A percentile compares a stretch with the other conserved stretches of the same genome.
These are phyloP conservation scores for Myopa testacea DNA, from an alignment of 2,888 invertebrate genomes.

Conservation along the genomic window DNA sequence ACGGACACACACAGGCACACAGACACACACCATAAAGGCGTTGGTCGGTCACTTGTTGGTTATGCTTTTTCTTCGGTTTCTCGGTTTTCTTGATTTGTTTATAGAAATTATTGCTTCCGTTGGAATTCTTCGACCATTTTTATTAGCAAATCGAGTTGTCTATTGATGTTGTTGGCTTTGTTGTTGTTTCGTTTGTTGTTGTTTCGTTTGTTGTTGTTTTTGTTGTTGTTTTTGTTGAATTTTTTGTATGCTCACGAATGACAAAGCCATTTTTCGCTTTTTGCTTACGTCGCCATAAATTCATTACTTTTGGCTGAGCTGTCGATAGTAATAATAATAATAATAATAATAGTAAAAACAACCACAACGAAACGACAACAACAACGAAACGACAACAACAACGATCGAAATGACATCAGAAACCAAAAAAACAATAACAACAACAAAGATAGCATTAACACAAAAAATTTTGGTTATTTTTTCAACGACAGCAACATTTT, in stretches of 20 bases:
- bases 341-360: too few relatives aligned
- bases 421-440: too few relatives aligned
- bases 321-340: too few relatives aligned
- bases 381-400: too few relatives aligned
- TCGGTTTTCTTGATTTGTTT: conserved; percentile 16
- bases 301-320: too few relatives aligned
- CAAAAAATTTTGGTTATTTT: too few relatives aligned
- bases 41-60: neutral
- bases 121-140: conserved; percentile 22
- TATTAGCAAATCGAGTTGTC: neutral
- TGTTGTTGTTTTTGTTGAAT: neutral
- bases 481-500: too few relatives aligned
- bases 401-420: too few relatives aligned
- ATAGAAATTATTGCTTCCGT: conserved; percentile 37
- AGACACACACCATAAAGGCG: neutral
- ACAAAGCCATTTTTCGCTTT: neutral
- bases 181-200: neutral
- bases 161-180: neutral
- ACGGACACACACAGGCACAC: neutral
- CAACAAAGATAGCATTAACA: too few relatives aligned
- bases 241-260: neutral
- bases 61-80: neutral
- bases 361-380: too few relatives aligned
- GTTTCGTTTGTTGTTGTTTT: neutral
- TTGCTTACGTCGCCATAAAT: conserved; percentile 5